Base-by-base conservation (phyloP, 2,113 vertebrate genomes). In the Sylvia atricapilla region DNA sequence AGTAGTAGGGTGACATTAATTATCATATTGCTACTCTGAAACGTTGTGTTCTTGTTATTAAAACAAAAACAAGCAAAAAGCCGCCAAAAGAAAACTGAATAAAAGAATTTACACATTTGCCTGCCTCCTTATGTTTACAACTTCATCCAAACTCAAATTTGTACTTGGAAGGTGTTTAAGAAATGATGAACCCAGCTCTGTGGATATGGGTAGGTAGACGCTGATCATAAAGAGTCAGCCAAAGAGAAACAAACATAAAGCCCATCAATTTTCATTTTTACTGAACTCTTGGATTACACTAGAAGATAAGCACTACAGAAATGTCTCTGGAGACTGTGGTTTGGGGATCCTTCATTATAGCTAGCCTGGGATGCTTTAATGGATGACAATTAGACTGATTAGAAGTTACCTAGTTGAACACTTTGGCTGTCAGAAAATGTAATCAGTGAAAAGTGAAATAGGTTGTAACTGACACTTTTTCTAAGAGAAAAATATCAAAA, bases 341-440 rank as follows among this genome's bases (percentile, higher is more conserved):
- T 56, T 91, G 43, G 67, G 69, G 46, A 84, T 21, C 52, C n/a
- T 43, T 60, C 44, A 44, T 82, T 68, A 50, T 2, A 75, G 69
- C 33, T 3, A 72, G 66, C 35, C 46, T 62, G 30, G 43, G 74
- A 94, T 76, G 37, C 21, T 89, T 87, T 52, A 92, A 80, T 13
- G 76, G 62, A 82, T 66, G 67, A 90, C 67, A 74, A 47, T 66
- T 80, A 87, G 67, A 60, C 59, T 66, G 67, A 89, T 82, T 66
- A 89, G 62, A 93, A 91, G 43, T 56, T 90, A 84, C 20, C 23
- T 60, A 78, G 56, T 13, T 62, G 81, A 91, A 84, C 16, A 49
- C 44, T 89, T 74, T 16, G 31, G 37, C 88, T 94, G 86, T 83
- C 85, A 96, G 75, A 83, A 96, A 82, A 92, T 6, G 9, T 10